A percentile compares a stretch with the other conserved stretches of the same genome.
phyloP scores from a whole-genome alignment of 2,113 vertebrate genomes.

The Forbesichthys agassizii region DNA sequence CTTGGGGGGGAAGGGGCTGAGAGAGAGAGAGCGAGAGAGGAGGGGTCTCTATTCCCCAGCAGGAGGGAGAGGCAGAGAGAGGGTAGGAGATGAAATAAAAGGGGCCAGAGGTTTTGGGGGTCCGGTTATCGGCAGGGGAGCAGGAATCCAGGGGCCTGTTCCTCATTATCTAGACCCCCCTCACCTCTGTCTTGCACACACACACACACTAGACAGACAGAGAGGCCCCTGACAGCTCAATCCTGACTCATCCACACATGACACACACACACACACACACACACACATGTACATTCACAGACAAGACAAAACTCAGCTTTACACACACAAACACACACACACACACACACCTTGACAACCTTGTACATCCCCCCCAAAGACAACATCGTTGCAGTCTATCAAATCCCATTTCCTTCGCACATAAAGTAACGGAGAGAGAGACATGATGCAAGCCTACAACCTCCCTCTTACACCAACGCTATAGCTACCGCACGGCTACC shows the following conservation, averaged over 20 bases:
- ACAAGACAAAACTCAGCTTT: neutral
- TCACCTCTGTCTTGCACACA: slow-evolving; percentile 1
- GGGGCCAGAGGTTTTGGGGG: slow-evolving; percentile 55
- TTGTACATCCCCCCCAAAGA: too few species aligned
- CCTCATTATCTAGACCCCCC: slow-evolving; percentile 68
- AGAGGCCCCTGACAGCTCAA: slow-evolving; percentile 2
- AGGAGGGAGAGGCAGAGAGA: slow-evolving; percentile 4
- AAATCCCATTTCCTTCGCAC: too few species aligned
- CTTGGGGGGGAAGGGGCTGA: neutral
- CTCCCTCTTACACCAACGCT: too few species aligned
- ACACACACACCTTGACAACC: too few species aligned
- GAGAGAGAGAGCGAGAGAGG: slow-evolving; percentile 4
- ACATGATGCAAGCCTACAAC: too few species aligned
- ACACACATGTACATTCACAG: neutral
- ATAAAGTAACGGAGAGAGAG: too few species aligned
- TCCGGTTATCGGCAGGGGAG: slow-evolving; percentile 67
- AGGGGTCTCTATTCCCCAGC: neutral
- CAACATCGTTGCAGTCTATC: too few species aligned
- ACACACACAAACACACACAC: slow-evolving; percentile 30
- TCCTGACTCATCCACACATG: slow-evolving; percentile 2
- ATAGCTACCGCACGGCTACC: too few species aligned
- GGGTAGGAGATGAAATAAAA: slow-evolving; percentile 11
- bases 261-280: neutral
- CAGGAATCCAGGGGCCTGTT: slow-evolving; percentile 77
- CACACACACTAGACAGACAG: slow-evolving; percentile 5